phyloP scores from a whole-genome alignment of 1,140 invertebrate species.

The Drosophila navojoa region DNA sequence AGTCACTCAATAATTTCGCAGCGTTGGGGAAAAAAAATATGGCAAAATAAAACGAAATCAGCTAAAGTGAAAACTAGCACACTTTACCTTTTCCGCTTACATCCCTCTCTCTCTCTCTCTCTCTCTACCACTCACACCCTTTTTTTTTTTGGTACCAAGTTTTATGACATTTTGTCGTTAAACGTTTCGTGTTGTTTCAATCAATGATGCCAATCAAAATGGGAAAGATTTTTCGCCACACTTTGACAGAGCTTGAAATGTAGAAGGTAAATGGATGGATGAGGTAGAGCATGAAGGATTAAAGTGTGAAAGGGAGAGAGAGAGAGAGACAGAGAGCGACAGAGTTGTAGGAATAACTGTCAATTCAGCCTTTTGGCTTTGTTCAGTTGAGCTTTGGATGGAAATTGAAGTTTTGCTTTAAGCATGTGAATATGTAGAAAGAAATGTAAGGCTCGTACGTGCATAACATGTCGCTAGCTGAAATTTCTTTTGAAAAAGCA shows the following conservation, averaged over 20 bases:
- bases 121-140: no score
- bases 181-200: slow-evolving; percentile 80
- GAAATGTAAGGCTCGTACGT: not conserved
- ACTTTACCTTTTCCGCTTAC: slow-evolving; percentile 45
- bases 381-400: slow-evolving; percentile 7
- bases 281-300: slow-evolving; percentile 11
- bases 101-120: slow-evolving; percentile 10
- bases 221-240: slow-evolving; percentile 68
- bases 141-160: slow-evolving; percentile 48
- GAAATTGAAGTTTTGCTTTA: not conserved
- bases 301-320: not conserved
- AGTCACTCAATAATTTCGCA: slow-evolving; percentile 59
- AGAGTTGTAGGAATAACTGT: slow-evolving; percentile 2
- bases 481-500: not conserved
- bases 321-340: not conserved
- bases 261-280: slow-evolving; percentile 12
- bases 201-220: slow-evolving; percentile 81
- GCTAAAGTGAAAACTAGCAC: slow-evolving; percentile 54
- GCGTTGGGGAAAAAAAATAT: slow-evolving; percentile 31
- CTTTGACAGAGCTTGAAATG: slow-evolving; percentile 42
- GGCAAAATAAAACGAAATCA: slow-evolving; percentile 24
- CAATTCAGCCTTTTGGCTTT: not conserved
- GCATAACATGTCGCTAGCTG: no score
- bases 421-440: not conserved
- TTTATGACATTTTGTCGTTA: slow-evolving; percentile 70